A percentile compares a stretch with the other conserved stretches of the same genome.
phyloP scores from a whole-genome alignment of 2,888 invertebrate genomes.

The Dasysyrphus albostriatus region DNA sequence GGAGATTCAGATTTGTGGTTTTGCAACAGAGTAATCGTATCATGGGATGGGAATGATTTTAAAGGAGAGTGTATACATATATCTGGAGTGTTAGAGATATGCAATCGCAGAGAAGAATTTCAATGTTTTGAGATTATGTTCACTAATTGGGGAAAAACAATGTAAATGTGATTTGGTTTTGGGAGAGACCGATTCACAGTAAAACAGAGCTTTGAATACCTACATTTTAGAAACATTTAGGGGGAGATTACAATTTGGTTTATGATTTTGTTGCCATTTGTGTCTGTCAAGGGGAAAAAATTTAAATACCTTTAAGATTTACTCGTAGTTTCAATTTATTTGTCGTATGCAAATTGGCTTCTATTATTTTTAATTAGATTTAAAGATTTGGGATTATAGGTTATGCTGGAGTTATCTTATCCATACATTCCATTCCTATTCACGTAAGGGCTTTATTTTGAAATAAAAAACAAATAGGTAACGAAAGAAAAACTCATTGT shows the following conservation, averaged over 20 bases:
- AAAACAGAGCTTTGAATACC: not conserved
- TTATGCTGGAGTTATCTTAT: too few species aligned
- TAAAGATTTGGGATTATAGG: too few species aligned
- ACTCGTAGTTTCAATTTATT: not conserved
- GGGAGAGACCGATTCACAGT: not conserved
- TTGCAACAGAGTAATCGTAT: slow-evolving; percentile 52
- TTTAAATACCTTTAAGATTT: not conserved
- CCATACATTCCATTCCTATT: too few species aligned
- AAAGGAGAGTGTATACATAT: not conserved
- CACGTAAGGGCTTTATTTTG: too few species aligned
- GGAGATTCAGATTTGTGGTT: slow-evolving; percentile 41
- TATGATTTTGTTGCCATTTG: slow-evolving; percentile 7
- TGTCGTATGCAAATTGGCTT: too few species aligned
- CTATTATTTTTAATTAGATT: too few species aligned
- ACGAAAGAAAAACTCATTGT: too few species aligned
- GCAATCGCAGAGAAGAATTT: slow-evolving; percentile 35
- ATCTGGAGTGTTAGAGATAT: slow-evolving; percentile 7
- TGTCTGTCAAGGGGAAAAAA: not conserved
- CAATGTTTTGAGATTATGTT: slow-evolving; percentile 43
- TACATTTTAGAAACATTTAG: slow-evolving; percentile 20
- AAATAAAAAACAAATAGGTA: too few species aligned
- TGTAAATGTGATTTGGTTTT: slow-evolving; percentile 22
- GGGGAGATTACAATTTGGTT: slow-evolving; percentile 6
- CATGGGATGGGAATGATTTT: slow-evolving; percentile 11
- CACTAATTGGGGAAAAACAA: slow-evolving; percentile 46